phyloP scores from a whole-genome alignment of 2,113 vertebrate genomes.

The Poicephalus meyeri region DNA sequence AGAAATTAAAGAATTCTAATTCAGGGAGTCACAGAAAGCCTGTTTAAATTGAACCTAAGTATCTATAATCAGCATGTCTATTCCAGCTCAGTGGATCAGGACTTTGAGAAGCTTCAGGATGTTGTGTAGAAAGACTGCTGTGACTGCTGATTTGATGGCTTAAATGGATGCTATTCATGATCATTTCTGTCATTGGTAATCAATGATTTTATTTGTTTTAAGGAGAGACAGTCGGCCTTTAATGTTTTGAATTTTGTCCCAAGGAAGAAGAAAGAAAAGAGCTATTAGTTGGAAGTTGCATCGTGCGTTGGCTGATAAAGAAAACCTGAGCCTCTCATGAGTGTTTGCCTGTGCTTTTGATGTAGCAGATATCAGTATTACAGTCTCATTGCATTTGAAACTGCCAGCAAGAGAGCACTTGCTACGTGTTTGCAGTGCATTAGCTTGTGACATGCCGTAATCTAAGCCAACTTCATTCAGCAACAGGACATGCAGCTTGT shows the following conservation, averaged over 20 bases:
- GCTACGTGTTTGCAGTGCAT: neutral
- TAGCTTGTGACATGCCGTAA: neutral
- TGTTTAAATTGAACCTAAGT: neutral
- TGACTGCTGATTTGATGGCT: neutral
- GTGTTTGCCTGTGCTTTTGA: neutral
- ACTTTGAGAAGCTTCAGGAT: neutral
- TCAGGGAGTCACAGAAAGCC: neutral
- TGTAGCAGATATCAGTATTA: neutral
- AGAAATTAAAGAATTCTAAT: neutral
- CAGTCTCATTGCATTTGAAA: neutral
- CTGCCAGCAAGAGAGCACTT: neutral
- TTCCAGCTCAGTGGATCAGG: neutral
- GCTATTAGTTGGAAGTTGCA: neutral
- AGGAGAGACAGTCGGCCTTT: neutral
- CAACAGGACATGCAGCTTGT: neutral
- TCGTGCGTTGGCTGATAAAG: neutral
- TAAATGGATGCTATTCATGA: neutral
- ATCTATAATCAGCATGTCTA: neutral
- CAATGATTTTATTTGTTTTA: neutral
- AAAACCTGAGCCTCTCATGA: neutral
- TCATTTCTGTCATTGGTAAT: neutral
- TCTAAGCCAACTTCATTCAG: neutral
- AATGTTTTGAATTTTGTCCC: accelerated
- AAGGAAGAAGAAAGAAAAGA: neutral
- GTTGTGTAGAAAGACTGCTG: neutral